Evolutionary conservation across 1,140 invertebrate genomes (phyloP).

Genomic region (Drosophila littoralis): DNA sequence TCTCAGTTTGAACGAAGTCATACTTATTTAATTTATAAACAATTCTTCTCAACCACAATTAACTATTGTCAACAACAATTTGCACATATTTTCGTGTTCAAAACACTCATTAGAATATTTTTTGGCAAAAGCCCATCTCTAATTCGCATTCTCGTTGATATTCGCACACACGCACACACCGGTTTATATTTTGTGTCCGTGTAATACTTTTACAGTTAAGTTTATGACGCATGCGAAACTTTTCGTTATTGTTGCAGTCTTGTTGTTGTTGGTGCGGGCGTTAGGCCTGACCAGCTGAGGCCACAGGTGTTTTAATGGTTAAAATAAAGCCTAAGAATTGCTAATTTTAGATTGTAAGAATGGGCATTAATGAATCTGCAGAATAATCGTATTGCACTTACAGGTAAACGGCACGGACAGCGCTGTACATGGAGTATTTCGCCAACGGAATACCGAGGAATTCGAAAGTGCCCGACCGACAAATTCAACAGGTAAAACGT

Average conservation of each 20-base stretch:
- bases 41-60: no score
- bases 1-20: not conserved
- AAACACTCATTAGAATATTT: slow-evolving; percentile 1
- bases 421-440: slow-evolving; percentile 78
- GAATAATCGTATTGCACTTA: slow-evolving; percentile 51
- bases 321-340: slow-evolving; percentile 3
- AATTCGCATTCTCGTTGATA: slow-evolving; percentile 8
- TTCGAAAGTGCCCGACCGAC: slow-evolving; percentile 68
- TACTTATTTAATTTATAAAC: not conserved
- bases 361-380: slow-evolving; percentile 17
- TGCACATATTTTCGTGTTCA: no score
- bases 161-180: not conserved
- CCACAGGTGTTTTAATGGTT: slow-evolving; percentile 52
- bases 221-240: slow-evolving; percentile 46
- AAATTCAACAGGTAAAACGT: slow-evolving; percentile 53
- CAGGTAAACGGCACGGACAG: slow-evolving; percentile 75
- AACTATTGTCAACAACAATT: no score
- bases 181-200: slow-evolving; percentile 5
- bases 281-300: slow-evolving; percentile 47
- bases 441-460: slow-evolving; percentile 74
- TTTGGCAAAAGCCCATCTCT: slow-evolving; percentile 36
- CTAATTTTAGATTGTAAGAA: slow-evolving; percentile 25
- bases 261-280: slow-evolving; percentile 11
- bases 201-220: slow-evolving; percentile 31
- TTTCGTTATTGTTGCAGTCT: not conserved